Evolutionary conservation across 2,888 invertebrate species (phyloP), one percentile per base, ranked within the genome.

Genomic region (Drosophila putrida): DNA sequence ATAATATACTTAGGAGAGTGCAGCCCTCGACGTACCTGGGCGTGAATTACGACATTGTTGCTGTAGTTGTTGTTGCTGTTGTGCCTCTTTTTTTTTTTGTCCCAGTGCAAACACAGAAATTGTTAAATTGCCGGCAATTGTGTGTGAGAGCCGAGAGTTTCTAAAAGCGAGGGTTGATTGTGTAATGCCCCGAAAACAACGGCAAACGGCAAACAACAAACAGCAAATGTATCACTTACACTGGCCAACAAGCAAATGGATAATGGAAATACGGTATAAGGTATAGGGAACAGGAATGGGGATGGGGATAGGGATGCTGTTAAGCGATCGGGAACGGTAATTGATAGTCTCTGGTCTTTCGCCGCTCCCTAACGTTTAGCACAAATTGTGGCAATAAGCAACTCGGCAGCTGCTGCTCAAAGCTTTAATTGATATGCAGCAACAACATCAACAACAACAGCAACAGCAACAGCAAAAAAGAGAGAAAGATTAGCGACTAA

Each of bases 11-110:
- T 27, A 41, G 33, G 20, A 31, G 47, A 43, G 55, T 33, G 46
- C 46, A 47, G 46, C 57, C 41, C 62, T 65, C 49, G 64, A 57
- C 62, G 75, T 88, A 91, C 85, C 83, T 90, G 91, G 91, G 91
- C 91, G 91, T 89, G 90, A 91, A 91, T 85, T 79, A 88, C 86
- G 86, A 87, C 81, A 88, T 88, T 79, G 88, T 88, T 20, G 20
- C 2, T 20, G 20, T 20, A 3, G 20, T 88, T 79, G 88, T 88
- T 20, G 20, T 20, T 20, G 20, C 3, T 20, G 20, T 71, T 71
- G 82, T 82, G 68, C 68, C 77, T 47, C 53, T 61, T 76, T 65
- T 79, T 67, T 62, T 44, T 59, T 27, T 53, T 53, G 36, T 51
- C 33, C 6, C 47, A 68, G 68, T 50, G 75, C 70, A 80, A 73